Conservation (phyloP, 2,888 invertebrate species). For the Silvanus unidentatus region DNA sequence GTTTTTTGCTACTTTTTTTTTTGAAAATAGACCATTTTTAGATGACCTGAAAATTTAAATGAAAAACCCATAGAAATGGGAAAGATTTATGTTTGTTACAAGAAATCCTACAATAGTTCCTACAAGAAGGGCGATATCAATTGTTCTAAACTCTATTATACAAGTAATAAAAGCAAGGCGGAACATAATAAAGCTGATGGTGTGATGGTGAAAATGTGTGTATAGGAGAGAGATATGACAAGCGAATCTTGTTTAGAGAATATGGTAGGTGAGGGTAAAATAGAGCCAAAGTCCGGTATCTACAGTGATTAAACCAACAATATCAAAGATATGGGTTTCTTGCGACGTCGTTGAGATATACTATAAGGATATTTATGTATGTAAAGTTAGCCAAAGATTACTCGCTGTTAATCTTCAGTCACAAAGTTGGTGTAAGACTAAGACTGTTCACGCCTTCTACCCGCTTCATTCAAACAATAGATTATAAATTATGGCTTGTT, state of each 20-base stretch:
- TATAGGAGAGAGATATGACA: constrained; percentile 1
- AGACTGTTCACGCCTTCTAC: constrained; percentile 38
- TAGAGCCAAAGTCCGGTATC: constrained; percentile 35
- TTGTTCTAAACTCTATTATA: constrained; percentile 25
- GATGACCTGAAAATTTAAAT: too few species aligned
- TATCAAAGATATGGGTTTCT: constrained; percentile 43
- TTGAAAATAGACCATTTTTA: too few species aligned
- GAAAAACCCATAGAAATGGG: too few species aligned
- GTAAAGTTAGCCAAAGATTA: constrained; percentile 44
- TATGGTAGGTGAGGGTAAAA: constrained; percentile 20
- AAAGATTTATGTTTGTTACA: constrained; percentile 6
- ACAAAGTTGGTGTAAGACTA: constrained; percentile 36
- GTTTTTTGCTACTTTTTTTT: too few species aligned
- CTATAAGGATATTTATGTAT: constrained; percentile 43
- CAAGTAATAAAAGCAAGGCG: constrained; percentile 21
- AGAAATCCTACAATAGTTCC: constrained; percentile 4
- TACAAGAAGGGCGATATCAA: constrained; percentile 17
- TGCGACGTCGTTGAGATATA: constrained; percentile 34
- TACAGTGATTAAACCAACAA: constrained; percentile 40
- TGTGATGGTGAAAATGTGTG: constrained; percentile 9
- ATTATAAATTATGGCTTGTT: constrained; percentile 38
- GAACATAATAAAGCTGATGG: constrained; percentile 24
- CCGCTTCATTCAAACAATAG: constrained; percentile 36
- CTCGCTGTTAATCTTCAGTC: constrained; percentile 43
- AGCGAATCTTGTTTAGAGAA: constrained; percentile 2